Evolutionary conservation across 1,140 invertebrate species (phyloP).

Genomic region (Apolygus lucorum): DNA sequence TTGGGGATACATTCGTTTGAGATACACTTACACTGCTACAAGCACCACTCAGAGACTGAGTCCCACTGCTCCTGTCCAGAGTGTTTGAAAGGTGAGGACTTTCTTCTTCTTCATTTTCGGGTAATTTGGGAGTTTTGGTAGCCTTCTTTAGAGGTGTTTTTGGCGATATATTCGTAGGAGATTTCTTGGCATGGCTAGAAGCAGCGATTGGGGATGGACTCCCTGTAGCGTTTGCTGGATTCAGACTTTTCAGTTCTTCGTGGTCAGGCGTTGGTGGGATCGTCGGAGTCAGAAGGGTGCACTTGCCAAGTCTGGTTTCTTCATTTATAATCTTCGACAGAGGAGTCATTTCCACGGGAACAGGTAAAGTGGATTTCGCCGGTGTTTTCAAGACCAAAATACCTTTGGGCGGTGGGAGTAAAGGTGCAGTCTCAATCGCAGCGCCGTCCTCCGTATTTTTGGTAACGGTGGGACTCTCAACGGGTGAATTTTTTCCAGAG

Average conservation of each 20-base stretch:
- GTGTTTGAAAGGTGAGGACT: too few relatives aligned
- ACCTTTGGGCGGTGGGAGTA: not conserved
- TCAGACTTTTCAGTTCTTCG: not conserved
- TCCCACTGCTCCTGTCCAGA: too few relatives aligned
- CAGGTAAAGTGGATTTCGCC: conserved; percentile 4
- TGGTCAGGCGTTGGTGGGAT: conserved; percentile 14
- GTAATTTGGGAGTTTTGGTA: too few relatives aligned
- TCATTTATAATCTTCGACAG: conserved; percentile 7
- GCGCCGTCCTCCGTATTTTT: not conserved
- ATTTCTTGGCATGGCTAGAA: too few relatives aligned
- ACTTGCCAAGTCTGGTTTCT: conserved; percentile 5
- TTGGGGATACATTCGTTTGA: too few relatives aligned
- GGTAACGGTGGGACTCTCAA: not conserved
- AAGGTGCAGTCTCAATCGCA: not conserved
- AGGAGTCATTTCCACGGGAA: conserved; percentile 22
- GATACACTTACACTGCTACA: too few relatives aligned
- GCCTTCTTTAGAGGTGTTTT: too few relatives aligned
- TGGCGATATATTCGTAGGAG: too few relatives aligned
- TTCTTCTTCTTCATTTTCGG: not conserved
- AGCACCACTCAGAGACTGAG: too few relatives aligned
- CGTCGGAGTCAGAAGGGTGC: conserved; percentile 12
- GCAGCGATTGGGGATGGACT: too few relatives aligned
- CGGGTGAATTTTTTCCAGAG: not conserved
- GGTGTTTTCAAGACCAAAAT: not conserved
- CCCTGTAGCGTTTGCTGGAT: too few relatives aligned